Evolutionary conservation across 2,113 vertebrate species (phyloP).

Genomic region (Cyphomyrus discorhynchus): DNA sequence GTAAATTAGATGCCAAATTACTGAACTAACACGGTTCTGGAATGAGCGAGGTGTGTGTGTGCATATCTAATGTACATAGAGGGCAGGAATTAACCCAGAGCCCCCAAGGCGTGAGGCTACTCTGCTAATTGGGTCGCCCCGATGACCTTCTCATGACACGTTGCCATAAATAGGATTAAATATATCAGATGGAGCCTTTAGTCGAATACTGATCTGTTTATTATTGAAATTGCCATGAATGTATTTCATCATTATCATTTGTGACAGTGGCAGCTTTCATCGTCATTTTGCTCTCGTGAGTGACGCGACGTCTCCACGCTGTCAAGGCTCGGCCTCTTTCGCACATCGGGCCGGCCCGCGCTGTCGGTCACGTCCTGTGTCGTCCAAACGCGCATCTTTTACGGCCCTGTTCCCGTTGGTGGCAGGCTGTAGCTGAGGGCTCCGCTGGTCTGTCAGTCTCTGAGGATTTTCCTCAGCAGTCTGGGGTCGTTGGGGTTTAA

Average conservation of each 20-base stretch:
- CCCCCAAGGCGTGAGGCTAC: background rate
- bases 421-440: background rate
- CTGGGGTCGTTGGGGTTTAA: background rate
- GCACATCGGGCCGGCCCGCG: background rate
- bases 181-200: background rate
- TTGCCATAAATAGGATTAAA: background rate
- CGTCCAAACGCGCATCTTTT: background rate
- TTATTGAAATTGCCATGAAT: background rate
- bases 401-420: background rate
- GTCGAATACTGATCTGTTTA: constrained; percentile 7
- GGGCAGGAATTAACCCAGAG: background rate
- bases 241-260: background rate
- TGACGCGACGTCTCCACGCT: background rate
- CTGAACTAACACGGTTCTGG: background rate
- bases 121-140: background rate
- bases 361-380: background rate
- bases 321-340: background rate
- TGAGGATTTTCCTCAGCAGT: background rate
- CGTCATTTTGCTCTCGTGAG: background rate
- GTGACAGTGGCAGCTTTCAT: background rate
- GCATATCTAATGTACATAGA: background rate
- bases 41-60: background rate
- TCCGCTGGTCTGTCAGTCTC: background rate
- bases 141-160: background rate
- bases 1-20: background rate